Conservation (phyloP, 2,113 vertebrate genomes). For the Grammomys dolichurus region DNA sequence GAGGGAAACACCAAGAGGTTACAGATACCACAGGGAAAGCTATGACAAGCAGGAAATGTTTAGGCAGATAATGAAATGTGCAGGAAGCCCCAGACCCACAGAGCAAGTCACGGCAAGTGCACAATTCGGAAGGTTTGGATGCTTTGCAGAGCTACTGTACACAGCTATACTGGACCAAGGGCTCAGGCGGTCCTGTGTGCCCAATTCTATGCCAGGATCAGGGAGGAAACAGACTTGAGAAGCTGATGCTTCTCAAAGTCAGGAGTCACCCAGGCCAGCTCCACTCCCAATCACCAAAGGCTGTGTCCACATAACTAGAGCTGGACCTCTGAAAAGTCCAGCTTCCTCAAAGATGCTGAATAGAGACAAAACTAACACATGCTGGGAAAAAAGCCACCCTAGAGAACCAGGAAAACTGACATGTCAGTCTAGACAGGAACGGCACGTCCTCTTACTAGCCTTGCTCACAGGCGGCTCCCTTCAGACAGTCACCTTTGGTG, state of each 20-base stretch:
- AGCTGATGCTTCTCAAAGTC: not conserved
- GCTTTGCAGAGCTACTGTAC: rapidly evolving
- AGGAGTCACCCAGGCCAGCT: not conserved
- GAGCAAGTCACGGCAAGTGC: rapidly evolving
- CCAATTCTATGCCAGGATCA: rapidly evolving
- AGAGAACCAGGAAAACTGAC: too few relatives aligned
- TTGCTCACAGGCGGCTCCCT: rapidly evolving
- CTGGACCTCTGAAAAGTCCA: rapidly evolving
- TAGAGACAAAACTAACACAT: rapidly evolving
- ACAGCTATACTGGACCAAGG: rapidly evolving
- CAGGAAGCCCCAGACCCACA: rapidly evolving
- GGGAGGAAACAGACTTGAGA: too few relatives aligned
- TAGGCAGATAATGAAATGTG: rapidly evolving
- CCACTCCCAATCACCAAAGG: rapidly evolving
- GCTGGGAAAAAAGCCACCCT: not conserved
- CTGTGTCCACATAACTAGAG: not conserved
- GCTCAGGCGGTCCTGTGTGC: rapidly evolving
- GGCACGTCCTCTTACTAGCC: not conserved
- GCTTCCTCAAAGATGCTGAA: not conserved
- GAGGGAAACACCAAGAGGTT: not conserved
- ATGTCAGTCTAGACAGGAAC: rapidly evolving
- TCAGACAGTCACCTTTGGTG: rapidly evolving
- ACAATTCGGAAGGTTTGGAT: rapidly evolving
- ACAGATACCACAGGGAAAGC: not conserved
- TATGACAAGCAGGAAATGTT: not conserved